Evolutionary conservation across 2,797 vertebrate genomes (phyloP).

Genomic region (Clarias pachynema): DNA sequence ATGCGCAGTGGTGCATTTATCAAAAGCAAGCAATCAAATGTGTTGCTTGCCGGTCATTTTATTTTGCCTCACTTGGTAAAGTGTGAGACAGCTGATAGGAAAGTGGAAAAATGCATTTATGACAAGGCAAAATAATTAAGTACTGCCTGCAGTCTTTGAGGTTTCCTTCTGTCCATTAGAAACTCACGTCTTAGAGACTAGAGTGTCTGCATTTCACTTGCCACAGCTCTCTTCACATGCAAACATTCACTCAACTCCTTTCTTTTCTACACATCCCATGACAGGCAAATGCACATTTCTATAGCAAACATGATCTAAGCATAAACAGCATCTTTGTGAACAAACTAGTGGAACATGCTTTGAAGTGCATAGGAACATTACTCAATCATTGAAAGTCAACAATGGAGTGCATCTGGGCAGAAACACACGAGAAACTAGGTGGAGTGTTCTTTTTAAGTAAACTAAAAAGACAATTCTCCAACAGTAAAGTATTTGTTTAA

Average conservation of each 20-base stretch:
- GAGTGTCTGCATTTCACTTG: slow-evolving; percentile 54
- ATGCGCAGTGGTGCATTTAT: slow-evolving; percentile 67
- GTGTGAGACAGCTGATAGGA: slow-evolving; percentile 62
- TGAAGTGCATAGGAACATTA: slow-evolving; percentile 83
- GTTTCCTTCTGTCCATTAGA: slow-evolving; percentile 21
- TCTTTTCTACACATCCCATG: slow-evolving; percentile 62
- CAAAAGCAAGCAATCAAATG: slow-evolving; percentile 71
- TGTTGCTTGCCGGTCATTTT: slow-evolving; percentile 61
- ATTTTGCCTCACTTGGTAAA: slow-evolving; percentile 58
- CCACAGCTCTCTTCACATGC: slow-evolving; percentile 58
- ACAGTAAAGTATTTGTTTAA: slow-evolving; percentile 76
- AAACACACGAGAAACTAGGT: slow-evolving; percentile 71
- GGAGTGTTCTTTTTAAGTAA: slow-evolving; percentile 71
- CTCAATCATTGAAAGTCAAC: slow-evolving; percentile 75
- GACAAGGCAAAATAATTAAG: slow-evolving; percentile 42
- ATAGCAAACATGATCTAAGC: slow-evolving; percentile 51
- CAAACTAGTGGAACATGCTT: slow-evolving; percentile 74
- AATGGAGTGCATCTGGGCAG: slow-evolving; percentile 61
- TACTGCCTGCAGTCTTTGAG: slow-evolving; percentile 32
- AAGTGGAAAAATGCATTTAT: slow-evolving; percentile 51
- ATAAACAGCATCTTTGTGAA: slow-evolving; percentile 67
- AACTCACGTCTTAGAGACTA: slow-evolving; percentile 36
- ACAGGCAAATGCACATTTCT: slow-evolving; percentile 70
- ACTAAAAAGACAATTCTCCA: slow-evolving; percentile 72
- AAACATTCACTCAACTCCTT: slow-evolving; percentile 55